phyloP scores from a whole-genome alignment of 2,113 vertebrate species.

The Crotalus helleri region DNA sequence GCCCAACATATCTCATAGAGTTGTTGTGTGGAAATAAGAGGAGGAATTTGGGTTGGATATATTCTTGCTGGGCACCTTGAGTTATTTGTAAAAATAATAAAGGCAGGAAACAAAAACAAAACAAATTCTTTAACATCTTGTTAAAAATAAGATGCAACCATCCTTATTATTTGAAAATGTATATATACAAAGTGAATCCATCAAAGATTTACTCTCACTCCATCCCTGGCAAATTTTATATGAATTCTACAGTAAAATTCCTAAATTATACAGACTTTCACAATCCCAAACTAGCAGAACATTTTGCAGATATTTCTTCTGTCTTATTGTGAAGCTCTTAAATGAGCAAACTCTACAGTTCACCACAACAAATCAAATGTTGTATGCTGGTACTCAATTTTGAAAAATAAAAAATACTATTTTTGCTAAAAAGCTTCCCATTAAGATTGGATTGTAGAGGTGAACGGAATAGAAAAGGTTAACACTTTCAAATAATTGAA shows the following conservation, averaged over 20 bases:
- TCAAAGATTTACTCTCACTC: background rate
- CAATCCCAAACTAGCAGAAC: background rate
- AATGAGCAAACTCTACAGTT: background rate
- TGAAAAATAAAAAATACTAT: background rate
- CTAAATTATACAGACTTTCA: background rate
- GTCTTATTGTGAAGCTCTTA: background rate
- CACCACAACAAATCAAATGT: background rate
- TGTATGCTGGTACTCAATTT: background rate
- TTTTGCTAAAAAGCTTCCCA: background rate
- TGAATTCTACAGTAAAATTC: background rate
- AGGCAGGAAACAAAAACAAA: too few relatives aligned
- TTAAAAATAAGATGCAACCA: background rate
- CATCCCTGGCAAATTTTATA: background rate
- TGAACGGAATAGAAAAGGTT: background rate
- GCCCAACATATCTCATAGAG: background rate
- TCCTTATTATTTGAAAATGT: background rate
- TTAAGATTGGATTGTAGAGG: background rate
- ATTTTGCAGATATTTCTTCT: background rate
- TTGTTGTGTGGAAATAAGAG: background rate
- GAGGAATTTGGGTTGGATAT: background rate
- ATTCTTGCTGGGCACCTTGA: background rate
- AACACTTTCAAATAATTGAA: background rate
- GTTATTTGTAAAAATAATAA: too few relatives aligned
- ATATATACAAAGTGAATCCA: background rate
- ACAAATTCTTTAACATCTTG: background rate